phyloP scores from a whole-genome alignment of 1,140 invertebrate species.

The Vollenhovia emeryi region DNA sequence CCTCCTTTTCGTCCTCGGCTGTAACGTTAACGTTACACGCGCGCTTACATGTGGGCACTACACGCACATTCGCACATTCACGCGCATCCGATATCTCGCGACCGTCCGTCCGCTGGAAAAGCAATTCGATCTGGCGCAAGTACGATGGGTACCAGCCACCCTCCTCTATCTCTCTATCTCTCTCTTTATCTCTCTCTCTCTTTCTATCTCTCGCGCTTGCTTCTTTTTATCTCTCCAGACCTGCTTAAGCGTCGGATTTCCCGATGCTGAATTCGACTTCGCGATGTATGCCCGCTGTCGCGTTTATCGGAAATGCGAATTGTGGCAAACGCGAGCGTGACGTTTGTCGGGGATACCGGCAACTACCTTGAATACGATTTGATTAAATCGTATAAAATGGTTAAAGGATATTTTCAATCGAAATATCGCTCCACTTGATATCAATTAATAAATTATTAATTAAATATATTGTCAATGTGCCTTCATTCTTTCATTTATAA shows the following conservation, averaged over 20 bases:
- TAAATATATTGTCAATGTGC: no score
- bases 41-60: conserved; percentile 42
- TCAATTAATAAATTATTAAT: conserved; percentile 19
- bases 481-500: no score
- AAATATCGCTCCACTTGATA: not conserved
- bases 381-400: conserved; percentile 13
- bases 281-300: conserved; percentile 20
- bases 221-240: conserved; percentile 51
- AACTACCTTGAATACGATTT: not conserved
- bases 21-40: conserved; percentile 58
- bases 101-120: conserved; percentile 65
- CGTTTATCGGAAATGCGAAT: conserved; percentile 45
- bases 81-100: conserved; percentile 70
- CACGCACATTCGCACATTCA: conserved; percentile 38
- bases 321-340: conserved; percentile 27
- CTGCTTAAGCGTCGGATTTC: conserved; percentile 57
- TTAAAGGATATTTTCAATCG: not conserved
- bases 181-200: conserved; percentile 5
- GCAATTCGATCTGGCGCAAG: conserved; percentile 70
- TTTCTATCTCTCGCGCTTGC: not conserved
- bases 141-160: conserved; percentile 31
- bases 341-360: not conserved
- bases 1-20: conserved; percentile 44
- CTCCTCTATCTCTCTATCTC: conserved; percentile 73
- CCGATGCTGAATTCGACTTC: conserved; percentile 52